Conservation (phyloP, 2,113 vertebrate species). For the Paradisaea rubra region DNA sequence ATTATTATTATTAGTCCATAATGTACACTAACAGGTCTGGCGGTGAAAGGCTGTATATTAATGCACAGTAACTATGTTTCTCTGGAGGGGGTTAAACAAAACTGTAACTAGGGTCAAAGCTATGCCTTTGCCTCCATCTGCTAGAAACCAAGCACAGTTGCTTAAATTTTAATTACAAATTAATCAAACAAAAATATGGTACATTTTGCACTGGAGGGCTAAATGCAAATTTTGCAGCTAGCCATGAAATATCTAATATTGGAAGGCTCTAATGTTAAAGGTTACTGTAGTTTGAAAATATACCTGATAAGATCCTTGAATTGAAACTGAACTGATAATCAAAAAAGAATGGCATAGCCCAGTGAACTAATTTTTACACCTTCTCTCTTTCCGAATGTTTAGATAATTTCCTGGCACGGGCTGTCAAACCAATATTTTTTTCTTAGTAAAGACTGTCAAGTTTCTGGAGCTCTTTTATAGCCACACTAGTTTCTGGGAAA, state of each 20-base stretch:
- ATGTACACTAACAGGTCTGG: slow-evolving; percentile 59
- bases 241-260: background rate
- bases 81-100: slow-evolving; percentile 60
- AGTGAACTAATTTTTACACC: slow-evolving; percentile 41
- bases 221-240: background rate
- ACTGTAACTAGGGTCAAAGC: slow-evolving; percentile 47
- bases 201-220: background rate
- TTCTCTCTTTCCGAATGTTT: background rate
- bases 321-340: background rate
- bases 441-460: slow-evolving; percentile 35
- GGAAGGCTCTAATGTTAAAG: background rate
- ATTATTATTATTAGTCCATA: slow-evolving; percentile 63
- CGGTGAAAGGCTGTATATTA: slow-evolving; percentile 54
- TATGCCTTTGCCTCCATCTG: slow-evolving; percentile 25
- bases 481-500: slow-evolving; percentile 37
- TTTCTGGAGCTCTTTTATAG: slow-evolving; percentile 47
- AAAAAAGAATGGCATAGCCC: background rate
- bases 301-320: background rate
- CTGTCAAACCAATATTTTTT: slow-evolving; percentile 32
- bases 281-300: background rate
- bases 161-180: slow-evolving; percentile 54
- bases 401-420: slow-evolving; percentile 34
- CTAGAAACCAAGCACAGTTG: background rate
- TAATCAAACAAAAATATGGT: slow-evolving; percentile 20
- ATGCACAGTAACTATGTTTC: slow-evolving; percentile 42